Conservation (phyloP, 2,113 vertebrate species). For the Ochotona princeps region DNA sequence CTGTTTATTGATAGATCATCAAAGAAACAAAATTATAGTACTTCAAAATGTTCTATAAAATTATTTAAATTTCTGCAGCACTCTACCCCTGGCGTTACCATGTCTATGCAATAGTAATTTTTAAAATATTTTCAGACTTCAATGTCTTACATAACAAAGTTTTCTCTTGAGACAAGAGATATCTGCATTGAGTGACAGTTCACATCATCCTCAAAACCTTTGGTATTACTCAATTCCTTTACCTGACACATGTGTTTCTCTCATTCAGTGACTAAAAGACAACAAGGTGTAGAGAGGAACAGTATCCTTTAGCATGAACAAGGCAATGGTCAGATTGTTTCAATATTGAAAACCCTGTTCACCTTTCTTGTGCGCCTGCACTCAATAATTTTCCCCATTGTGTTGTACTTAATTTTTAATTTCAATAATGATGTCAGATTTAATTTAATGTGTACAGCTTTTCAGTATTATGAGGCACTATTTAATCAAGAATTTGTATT, state of each 20-base stretch:
- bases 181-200: neutral
- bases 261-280: neutral
- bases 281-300: neutral
- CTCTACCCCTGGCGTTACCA: neutral
- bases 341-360: neutral
- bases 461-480: neutral
- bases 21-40: neutral
- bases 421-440: neutral
- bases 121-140: conserved; percentile 19
- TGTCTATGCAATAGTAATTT: neutral
- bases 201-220: neutral
- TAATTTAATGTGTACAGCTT: neutral
- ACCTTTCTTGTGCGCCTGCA: neutral
- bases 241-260: neutral
- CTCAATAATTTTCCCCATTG: neutral
- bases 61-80: neutral
- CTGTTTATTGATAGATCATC: neutral
- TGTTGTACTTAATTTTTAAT: neutral
- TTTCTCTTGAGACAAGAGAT: neutral
- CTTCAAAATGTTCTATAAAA: conserved; percentile 5
- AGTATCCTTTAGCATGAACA: neutral
- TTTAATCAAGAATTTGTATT: neutral
- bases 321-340: neutral
- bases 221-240: neutral
- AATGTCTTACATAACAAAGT: neutral